Evolutionary conservation across 2,888 invertebrate species (phyloP), one percentile per base, ranked within the genome.

Genomic region (Mythimna pallens): DNA sequence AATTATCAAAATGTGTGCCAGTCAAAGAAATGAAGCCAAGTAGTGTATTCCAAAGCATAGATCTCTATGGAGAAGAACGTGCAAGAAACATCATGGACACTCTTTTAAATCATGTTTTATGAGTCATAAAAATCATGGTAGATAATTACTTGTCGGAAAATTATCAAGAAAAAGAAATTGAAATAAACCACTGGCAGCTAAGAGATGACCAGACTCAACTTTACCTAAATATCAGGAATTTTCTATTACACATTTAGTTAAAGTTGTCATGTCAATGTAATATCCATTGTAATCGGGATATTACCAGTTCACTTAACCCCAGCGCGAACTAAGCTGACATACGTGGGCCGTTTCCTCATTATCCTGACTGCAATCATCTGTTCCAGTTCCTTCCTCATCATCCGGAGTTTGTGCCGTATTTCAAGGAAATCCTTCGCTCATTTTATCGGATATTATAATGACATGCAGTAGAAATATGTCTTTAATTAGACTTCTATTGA

Each of bases 311-410:
- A 67, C 73, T 65, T 78, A 78, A 78, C 57, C 68, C 30, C 36
- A n/a, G 34, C 22, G 30, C 57, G 12, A 47, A 20, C n/a, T 59
- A 30, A 69, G 50, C 64, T 30, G n/a, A 70, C 73, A 30, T 57
- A 65, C 54, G 81, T 84, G 84, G 74, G 84, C 36, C 75, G 71
- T 66, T 76, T 85, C 86, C 85, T 85, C 76, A 85, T 86, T 87
- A 85, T 55, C 61, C 40, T 62, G 17, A 10, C 66, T 47, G 10
- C 76, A 68, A 79, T 86, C 76, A 72, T 70, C 62, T 65, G 36
- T 17, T 69, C 43, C 22, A 54, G 71, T 76, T 78, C 80, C 78
- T 78, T 84, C 81, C 76, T 70, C 10, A 54, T 65, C 82, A 80
- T 83, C 84, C 83, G 67, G 85, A 77, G 65, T 67, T 68, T 62